Percentiles rank a stretch among this genome's conserved stretches.
These are phyloP conservation scores for Terrapene triunguis DNA, from an alignment of 2,113 vertebrate species.

Conservation along the genomic window DNA sequence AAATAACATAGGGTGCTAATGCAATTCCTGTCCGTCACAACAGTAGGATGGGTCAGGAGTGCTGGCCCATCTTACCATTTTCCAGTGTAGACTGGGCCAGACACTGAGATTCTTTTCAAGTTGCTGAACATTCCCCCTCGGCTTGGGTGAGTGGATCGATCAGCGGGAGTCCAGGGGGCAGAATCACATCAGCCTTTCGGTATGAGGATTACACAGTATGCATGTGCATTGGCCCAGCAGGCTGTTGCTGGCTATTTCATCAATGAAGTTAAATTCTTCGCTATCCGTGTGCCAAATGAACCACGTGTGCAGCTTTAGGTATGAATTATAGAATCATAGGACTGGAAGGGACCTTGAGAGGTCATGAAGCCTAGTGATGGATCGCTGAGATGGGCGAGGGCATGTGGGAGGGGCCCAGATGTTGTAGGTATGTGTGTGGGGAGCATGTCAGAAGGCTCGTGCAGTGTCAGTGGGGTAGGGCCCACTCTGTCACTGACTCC, in stretches of 20 bases:
- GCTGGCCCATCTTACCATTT: background rate
- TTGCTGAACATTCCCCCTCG: background rate
- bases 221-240: background rate
- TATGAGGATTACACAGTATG: background rate
- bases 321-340: background rate
- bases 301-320: background rate
- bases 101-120: background rate
- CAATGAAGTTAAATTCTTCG: background rate
- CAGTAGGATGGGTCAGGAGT: background rate
- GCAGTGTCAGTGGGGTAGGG: background rate
- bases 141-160: background rate
- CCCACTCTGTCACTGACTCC: background rate
- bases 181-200: background rate
- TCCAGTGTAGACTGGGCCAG: background rate
- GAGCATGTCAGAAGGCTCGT: background rate
- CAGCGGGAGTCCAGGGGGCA: background rate
- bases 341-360: no score
- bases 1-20: background rate
- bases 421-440: background rate
- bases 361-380: background rate
- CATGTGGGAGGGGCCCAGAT: background rate
- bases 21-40: background rate
- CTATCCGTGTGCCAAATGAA: background rate
- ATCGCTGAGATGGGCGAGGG: background rate
- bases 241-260: background rate